Evolutionary conservation across 2,888 invertebrate genomes (phyloP).

Genomic region (Lasioglossum zephyrum): DNA sequence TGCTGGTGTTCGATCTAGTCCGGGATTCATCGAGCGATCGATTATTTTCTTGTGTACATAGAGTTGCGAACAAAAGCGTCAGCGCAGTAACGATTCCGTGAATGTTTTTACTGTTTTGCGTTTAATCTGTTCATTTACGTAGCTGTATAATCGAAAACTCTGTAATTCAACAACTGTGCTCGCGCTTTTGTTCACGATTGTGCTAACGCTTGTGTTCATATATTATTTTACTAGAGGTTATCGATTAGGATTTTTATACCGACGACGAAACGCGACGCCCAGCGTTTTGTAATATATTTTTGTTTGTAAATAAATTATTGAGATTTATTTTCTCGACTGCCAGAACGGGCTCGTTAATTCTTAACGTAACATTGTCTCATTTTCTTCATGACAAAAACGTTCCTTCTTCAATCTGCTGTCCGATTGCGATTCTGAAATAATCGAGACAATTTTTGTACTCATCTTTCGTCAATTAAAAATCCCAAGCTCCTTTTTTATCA

Average conservation of each 20-base stretch:
- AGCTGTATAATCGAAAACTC: too few species aligned
- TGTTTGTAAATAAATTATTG: neutral
- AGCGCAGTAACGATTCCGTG: neutral
- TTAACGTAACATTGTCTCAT: neutral
- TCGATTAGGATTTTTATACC: slow-evolving; percentile 6
- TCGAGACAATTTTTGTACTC: neutral
- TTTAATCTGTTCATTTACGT: too few species aligned
- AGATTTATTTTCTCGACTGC: neutral
- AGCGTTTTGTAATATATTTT: neutral
- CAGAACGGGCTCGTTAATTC: neutral
- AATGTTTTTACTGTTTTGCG: neutral
- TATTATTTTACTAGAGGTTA: neutral
- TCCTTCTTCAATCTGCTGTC: neutral
- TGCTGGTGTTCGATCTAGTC: neutral
- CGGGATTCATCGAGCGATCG: neutral
- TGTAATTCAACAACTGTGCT: too few species aligned
- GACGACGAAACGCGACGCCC: neutral
- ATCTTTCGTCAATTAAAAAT: neutral
- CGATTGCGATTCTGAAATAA: neutral
- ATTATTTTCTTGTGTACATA: neutral
- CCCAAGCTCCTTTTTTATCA: neutral
- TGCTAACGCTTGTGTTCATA: neutral
- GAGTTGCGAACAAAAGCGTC: too few species aligned
- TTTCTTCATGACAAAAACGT: neutral
- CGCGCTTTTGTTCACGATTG: neutral